Evolutionary conservation across 53 echinoderm and acorn worm species (phyloP).

Genomic region (Pentamera pediparva): DNA sequence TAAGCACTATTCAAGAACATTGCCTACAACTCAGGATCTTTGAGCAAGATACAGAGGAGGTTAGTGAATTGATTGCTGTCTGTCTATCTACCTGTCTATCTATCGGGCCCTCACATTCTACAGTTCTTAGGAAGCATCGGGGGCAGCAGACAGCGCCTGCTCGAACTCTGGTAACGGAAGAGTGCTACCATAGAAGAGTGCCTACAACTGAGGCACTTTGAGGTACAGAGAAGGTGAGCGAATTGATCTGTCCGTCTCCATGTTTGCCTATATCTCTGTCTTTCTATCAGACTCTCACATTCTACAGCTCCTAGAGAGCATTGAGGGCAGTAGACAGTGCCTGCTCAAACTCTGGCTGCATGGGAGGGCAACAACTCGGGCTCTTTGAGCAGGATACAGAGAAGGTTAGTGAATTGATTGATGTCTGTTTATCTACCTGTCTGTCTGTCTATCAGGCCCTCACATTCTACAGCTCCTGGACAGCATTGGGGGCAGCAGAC

Average conservation of each 20-base stretch:
- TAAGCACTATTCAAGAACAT: conserved; percentile 75
- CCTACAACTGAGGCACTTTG: conserved; percentile 75
- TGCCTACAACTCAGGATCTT: conserved; percentile 75
- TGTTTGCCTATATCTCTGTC: too few relatives aligned
- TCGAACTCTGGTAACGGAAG: conserved; percentile 72
- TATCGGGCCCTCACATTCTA: too few relatives aligned
- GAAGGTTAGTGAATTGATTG: conserved; percentile 82
- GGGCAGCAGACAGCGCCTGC: conserved; percentile 68
- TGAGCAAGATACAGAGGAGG: too few relatives aligned
- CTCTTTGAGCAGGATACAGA: conserved; percentile 88
- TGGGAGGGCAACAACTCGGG: conserved; percentile 77
- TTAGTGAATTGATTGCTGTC: too few relatives aligned
- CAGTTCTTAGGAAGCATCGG: too few relatives aligned
- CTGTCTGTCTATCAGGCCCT: too few relatives aligned
- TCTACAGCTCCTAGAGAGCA: conserved; percentile 80
- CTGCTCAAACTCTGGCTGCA: conserved; percentile 85
- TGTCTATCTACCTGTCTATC: too few relatives aligned
- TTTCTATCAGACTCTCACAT: too few relatives aligned
- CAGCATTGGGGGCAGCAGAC: conserved; percentile 70
- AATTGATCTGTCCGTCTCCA: too few relatives aligned
- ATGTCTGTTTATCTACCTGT: too few relatives aligned
- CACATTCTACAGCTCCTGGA: conserved; percentile 85
- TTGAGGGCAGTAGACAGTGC: conserved; percentile 69
- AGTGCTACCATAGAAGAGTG: conserved; percentile 81
- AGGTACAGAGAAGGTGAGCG: too few relatives aligned